These are phyloP conservation scores for Etheostoma cragini DNA, from an alignment of 2,113 vertebrate species.

Conservation along the genomic window DNA sequence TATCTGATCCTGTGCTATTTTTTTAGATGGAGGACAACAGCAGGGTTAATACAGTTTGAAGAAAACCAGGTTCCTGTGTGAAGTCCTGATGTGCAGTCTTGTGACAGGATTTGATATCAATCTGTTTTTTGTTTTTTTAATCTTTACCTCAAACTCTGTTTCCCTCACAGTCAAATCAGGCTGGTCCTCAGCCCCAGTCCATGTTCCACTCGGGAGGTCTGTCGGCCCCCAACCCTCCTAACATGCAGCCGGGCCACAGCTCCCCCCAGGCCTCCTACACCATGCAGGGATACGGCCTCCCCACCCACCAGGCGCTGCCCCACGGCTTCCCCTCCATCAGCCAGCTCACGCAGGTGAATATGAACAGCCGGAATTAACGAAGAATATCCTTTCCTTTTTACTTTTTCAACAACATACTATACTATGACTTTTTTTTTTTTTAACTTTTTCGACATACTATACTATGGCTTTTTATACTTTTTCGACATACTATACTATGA, in stretches of 20 bases:
- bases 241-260: conserved; percentile 88
- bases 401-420: too few species aligned
- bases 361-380: too few species aligned
- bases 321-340: conserved; percentile 73
- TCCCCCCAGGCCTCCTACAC: conserved; percentile 89
- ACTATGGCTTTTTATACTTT: too few species aligned
- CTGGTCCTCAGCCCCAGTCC: conserved; percentile 86
- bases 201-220: conserved; percentile 88
- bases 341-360: conserved; percentile 77
- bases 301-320: conserved; percentile 84
- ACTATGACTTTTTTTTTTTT: too few species aligned
- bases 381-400: too few species aligned
- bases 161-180: conserved; percentile 81
- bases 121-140: neutral
- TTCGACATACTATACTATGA: too few species aligned
- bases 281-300: conserved; percentile 87
- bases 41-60: too few species aligned
- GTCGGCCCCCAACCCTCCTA: conserved; percentile 85
- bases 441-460: too few species aligned
- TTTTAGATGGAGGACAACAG: too few species aligned
- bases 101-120: neutral
- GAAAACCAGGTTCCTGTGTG: too few species aligned
- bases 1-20: too few species aligned
- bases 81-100: too few species aligned
- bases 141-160: neutral